Evolutionary conservation across 2,797 vertebrate genomes (phyloP), one percentile per base, ranked within the genome.

Genomic region (Pipistrellus pygmaeus): DNA sequence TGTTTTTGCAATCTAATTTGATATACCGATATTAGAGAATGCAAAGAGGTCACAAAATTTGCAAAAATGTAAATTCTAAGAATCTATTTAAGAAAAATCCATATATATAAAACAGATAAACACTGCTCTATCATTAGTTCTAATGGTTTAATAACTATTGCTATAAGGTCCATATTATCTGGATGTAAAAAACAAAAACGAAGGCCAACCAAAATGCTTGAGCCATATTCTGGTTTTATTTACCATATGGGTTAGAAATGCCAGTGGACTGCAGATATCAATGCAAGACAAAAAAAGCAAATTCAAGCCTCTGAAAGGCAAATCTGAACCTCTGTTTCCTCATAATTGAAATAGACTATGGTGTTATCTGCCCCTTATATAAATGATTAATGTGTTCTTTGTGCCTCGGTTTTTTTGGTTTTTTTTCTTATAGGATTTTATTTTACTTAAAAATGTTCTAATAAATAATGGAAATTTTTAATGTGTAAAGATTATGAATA

Each of bases 391-490:
- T 77, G 17, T 13, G 27, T 5, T 76, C 6, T 20, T 35, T 60
- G 0, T 75, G 2, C 0, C 73, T 3, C 14, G 38, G 38, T 41
- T 41, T 41, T 41, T 41, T 94, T 17, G 9, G 0, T 12, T 48
- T 48, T 3, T 91, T 96, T 76, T 66, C 12, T 48, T 30, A 62
- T 62, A 27, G n/a, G 0, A 30, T 57, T 57, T 81, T 57, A 48
- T 66, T 60, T 46, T 53, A 68, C 2, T 81, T 73, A 30, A 87
- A 69, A 69, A 69, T 14, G 1, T 86, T 93, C 53, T 60, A 27
- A 93, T 2, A 35, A 48, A 38, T 77, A 44, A 32, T 13, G 3
- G 82, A 72, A 84, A 20, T 75, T 95, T 78, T 57, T 96, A 96
- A 94, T 38, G 41, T 12, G n/a, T 57, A 86, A 90, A 80, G 0